These are phyloP conservation scores for Zootermopsis nevadensis DNA, from an alignment of 2,888 invertebrate species.

Conservation along the genomic window DNA sequence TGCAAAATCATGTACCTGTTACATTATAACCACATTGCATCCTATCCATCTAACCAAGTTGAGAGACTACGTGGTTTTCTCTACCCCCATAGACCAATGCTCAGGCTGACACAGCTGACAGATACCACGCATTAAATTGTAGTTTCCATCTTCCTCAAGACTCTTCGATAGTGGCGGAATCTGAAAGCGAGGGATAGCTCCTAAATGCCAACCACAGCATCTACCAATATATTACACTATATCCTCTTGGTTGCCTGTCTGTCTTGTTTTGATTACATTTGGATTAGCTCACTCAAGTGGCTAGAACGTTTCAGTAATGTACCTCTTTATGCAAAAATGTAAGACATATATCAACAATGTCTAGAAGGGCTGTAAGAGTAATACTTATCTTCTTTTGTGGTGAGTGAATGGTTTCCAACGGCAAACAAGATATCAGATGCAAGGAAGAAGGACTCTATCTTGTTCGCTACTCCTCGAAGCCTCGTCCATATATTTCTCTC, in stretches of 20 bases:
- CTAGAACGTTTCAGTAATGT: constrained; percentile 49
- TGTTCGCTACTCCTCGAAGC: constrained; percentile 40
- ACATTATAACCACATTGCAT: not conserved
- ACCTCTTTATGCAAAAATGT: constrained; percentile 52
- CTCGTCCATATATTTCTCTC: constrained; percentile 47
- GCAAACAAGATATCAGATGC: constrained; percentile 51
- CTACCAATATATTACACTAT: constrained; percentile 26
- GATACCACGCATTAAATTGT: constrained; percentile 37
- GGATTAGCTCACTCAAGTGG: constrained; percentile 44
- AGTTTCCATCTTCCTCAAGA: constrained; percentile 37
- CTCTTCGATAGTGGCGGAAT: constrained; percentile 14
- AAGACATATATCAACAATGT: constrained; percentile 50
- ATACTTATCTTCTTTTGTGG: constrained; percentile 50
- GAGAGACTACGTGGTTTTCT: not conserved
- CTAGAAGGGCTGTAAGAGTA: constrained; percentile 38
- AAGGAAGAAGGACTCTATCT: constrained; percentile 44
- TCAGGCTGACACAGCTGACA: constrained; percentile 34
- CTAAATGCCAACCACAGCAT: constrained; percentile 31
- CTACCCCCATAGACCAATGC: not conserved
- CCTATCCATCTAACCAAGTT: not conserved
- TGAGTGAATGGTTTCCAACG: constrained; percentile 50
- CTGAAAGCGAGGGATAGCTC: constrained; percentile 12
- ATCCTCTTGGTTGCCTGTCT: constrained; percentile 15
- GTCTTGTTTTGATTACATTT: constrained; percentile 48
- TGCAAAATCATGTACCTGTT: constrained; percentile 19